phyloP scores from a whole-genome alignment of 2,113 vertebrate genomes.

The Pelusios castaneus region DNA sequence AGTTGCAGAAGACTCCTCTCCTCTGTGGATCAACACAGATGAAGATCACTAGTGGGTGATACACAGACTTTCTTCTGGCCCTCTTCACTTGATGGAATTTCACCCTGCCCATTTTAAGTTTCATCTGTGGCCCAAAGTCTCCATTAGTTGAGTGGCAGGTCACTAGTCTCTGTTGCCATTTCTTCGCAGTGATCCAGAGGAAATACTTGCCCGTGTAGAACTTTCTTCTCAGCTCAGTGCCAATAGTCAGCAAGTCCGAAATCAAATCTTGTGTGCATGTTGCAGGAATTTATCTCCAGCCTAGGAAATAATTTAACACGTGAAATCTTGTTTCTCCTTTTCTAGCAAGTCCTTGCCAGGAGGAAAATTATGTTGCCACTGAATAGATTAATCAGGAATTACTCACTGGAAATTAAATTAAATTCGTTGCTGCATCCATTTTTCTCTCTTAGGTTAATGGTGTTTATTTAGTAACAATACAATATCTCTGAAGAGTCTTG shows the following conservation, averaged over 20 bases:
- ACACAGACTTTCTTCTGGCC: background rate
- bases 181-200: background rate
- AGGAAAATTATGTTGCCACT: background rate
- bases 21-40: background rate
- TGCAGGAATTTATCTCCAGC: background rate
- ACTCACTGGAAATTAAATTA: background rate
- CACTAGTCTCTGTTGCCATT: background rate
- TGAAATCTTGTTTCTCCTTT: background rate
- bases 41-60: background rate
- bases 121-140: background rate
- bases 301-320: background rate
- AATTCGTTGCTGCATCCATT: background rate
- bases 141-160: background rate
- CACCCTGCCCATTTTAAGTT: background rate
- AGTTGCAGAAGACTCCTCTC: background rate
- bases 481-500: accelerated
- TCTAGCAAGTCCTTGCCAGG: background rate
- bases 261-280: background rate
- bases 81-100: background rate
- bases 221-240: background rate
- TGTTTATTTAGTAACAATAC: background rate
- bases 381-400: background rate
- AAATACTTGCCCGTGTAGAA: background rate
- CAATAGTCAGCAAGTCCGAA: background rate
- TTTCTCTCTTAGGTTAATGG: background rate